These are phyloP conservation scores for Furnarius figulus DNA, from an alignment of 2,113 vertebrate genomes.

Conservation along the genomic window DNA sequence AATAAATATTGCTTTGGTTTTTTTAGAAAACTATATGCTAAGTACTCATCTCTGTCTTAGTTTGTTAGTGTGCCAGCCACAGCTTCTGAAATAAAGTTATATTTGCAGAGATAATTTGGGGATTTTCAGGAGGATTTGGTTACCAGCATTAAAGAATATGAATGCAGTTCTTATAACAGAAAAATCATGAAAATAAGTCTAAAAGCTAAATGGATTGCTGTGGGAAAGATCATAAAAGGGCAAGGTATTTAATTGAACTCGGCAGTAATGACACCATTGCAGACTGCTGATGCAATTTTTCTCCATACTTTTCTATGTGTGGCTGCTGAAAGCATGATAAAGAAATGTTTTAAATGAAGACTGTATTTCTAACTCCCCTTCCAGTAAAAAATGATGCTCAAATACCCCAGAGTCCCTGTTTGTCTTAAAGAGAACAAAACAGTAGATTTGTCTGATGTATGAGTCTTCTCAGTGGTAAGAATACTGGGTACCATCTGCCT, in stretches of 20 bases:
- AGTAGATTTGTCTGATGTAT: neutral
- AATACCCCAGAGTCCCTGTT: neutral
- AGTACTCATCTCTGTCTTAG: neutral
- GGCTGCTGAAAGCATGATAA: neutral
- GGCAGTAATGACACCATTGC: neutral
- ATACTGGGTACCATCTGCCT: neutral
- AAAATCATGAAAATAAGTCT: neutral
- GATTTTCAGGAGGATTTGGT: neutral
- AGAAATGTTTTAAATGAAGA: neutral
- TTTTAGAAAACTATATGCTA: neutral
- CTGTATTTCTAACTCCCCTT: neutral
- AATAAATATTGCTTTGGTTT: neutral
- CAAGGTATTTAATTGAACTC: neutral
- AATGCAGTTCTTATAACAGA: neutral
- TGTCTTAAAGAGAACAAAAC: neutral
- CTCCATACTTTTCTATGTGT: neutral
- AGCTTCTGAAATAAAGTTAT: neutral
- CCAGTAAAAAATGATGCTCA: neutral
- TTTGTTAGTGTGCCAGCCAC: neutral
- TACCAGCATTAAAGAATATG: neutral
- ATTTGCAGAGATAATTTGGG: neutral
- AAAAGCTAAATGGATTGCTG: neutral
- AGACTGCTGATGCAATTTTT: neutral
- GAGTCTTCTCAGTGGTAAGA: neutral
- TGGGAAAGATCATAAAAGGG: neutral